A percentile compares a stretch with the other conserved stretches of the same genome.
These are phyloP conservation scores for Corythornis cristatus DNA, from an alignment of 2,113 vertebrate genomes.

Conservation along the genomic window DNA sequence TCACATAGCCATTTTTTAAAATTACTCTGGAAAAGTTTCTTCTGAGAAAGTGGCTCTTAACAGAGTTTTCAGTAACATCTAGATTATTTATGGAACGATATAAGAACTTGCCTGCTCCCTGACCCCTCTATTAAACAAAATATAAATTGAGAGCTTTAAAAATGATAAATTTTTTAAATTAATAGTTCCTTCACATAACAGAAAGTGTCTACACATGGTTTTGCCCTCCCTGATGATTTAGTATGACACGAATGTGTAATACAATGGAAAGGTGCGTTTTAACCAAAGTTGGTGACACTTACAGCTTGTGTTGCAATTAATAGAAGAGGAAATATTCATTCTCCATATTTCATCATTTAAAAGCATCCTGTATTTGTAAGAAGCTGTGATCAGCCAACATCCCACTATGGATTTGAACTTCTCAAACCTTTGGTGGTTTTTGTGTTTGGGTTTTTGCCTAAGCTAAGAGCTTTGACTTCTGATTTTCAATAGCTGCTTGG, in stretches of 20 bases:
- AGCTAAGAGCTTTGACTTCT: not conserved
- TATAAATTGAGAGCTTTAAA: not conserved
- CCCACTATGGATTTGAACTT: not conserved
- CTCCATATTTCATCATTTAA: conserved; percentile 53
- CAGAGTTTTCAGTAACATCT: conserved; percentile 27
- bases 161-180: not conserved
- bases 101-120: not conserved
- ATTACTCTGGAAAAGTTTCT: not conserved
- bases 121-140: not conserved
- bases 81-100: not conserved
- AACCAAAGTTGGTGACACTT: not conserved
- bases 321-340: conserved; percentile 57
- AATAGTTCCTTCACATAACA: not conserved
- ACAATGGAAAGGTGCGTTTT: conserved; percentile 1
- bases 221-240: not conserved
- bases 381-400: not conserved
- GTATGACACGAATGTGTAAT: conserved; percentile 26
- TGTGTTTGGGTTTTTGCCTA: not conserved
- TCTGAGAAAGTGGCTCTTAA: conserved; percentile 33
- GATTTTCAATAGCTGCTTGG: not conserved
- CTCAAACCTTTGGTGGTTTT: not conserved
- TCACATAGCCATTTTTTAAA: not conserved
- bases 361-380: conserved; percentile 54
- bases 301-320: conserved; percentile 18
- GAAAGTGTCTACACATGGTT: not conserved